These are phyloP conservation scores for Pseudomyrmex cubaensis DNA, from an alignment of 1,140 invertebrate species.

Conservation along the genomic window DNA sequence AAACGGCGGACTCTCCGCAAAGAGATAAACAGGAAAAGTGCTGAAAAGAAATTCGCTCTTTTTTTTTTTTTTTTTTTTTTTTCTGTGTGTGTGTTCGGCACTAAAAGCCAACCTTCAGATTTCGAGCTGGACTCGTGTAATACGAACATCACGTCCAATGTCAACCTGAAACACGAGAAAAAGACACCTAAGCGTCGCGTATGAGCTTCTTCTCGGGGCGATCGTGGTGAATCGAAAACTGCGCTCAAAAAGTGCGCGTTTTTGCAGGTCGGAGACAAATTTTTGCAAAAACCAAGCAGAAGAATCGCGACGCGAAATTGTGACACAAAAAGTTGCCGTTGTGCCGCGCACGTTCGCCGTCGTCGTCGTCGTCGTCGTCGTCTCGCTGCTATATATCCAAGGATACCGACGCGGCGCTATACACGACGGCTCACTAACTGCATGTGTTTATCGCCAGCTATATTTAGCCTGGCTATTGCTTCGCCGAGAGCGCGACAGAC, in stretches of 20 bases:
- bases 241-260: background rate
- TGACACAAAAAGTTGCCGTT: background rate
- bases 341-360: background rate
- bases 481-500: constrained; percentile 75
- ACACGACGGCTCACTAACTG: constrained; percentile 76
- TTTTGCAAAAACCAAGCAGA: background rate
- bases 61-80: background rate
- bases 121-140: background rate
- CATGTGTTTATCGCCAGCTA: constrained; percentile 80
- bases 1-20: no score
- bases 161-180: background rate
- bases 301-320: background rate
- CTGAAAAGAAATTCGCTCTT: background rate
- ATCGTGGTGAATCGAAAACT: background rate
- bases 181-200: no score
- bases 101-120: background rate
- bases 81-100: background rate
- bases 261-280: background rate
- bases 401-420: constrained; percentile 71
- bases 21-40: no score
- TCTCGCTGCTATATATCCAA: constrained; percentile 69
- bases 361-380: background rate
- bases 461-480: constrained; percentile 80
- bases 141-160: background rate
- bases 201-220: background rate